These are phyloP conservation scores for Lochmaea crataegi DNA, from an alignment of 2,888 invertebrate genomes.

Conservation along the genomic window DNA sequence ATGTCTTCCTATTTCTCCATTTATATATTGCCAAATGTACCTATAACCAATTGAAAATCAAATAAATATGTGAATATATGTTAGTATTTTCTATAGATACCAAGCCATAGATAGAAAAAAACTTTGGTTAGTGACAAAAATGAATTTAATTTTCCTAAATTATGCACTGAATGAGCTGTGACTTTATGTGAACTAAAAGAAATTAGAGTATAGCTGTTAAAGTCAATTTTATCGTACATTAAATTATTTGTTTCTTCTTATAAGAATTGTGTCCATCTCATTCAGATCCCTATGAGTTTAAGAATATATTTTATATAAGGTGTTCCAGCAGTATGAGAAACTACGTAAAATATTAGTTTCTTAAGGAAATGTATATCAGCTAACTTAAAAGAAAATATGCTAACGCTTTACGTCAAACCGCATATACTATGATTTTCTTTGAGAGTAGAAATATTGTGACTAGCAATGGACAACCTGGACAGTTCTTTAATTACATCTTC, in stretches of 20 bases:
- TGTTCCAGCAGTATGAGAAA: conserved; percentile 15
- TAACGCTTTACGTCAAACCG: too few relatives aligned
- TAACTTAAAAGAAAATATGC: too few relatives aligned
- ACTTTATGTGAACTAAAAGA: conserved; percentile 8
- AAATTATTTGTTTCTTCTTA: conserved; percentile 9
- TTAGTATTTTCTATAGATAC: conserved; percentile 54
- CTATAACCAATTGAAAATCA: conserved; percentile 56
- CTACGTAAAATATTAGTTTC: background rate
- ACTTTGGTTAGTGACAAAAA: conserved; percentile 54
- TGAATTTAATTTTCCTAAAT: conserved; percentile 28
- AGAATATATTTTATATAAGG: conserved; percentile 11
- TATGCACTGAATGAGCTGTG: conserved; percentile 34
- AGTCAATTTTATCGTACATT: conserved; percentile 29
- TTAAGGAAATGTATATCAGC: too few relatives aligned
- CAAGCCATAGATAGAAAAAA: conserved; percentile 53
- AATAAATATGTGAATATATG: conserved; percentile 57
- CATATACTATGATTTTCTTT: too few relatives aligned
- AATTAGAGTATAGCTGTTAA: conserved; percentile 21
- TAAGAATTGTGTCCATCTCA: conserved; percentile 32
- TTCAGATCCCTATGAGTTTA: conserved; percentile 22
- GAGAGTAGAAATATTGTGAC: too few relatives aligned
- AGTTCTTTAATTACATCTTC: too few relatives aligned
- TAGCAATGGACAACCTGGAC: too few relatives aligned
- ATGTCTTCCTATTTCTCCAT: conserved; percentile 54
- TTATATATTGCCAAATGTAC: conserved; percentile 58